Evolutionary conservation across 1,140 invertebrate genomes (phyloP), one percentile per base, ranked within the genome.

Genomic region (Panonychus citri): DNA sequence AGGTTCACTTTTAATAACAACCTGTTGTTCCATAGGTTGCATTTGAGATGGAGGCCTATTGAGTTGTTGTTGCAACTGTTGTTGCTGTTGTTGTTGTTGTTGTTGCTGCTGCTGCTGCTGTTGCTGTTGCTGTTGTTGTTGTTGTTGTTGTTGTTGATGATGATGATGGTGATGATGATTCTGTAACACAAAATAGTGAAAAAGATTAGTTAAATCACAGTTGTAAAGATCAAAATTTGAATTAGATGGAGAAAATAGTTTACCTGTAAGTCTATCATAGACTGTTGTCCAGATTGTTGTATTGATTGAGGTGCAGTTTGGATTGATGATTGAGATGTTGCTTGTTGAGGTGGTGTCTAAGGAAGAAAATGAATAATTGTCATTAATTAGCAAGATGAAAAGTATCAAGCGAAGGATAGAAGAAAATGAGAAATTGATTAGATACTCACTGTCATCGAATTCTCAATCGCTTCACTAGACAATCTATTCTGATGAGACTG

Each of bases 141-240:
- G 54, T 25, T 28, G 54, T 42, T 24, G 42, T 25, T 3, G 59
- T 30, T 21, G 53, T 57, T 28, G 50, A 39, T 13, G 59, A 59
- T n/a, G 15, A 17, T 13, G 15, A 52, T 27, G 21, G 48, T 52
- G 58, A 25, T 34, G 55, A 46, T 10, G 58, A 40, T 26, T 53
- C 17, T 27, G 49, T 37, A n/a, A n/a, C 15, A 46, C 8, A n/a
- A 46, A 34, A 34, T 7, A 34, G 5, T 12, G 30, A 34, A 34
- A 34, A 34, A 7, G 12, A 34, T 7, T 34, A n/a, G 30, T 34
- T 34, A 34, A 34, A 12, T 34, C 5, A 34, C 5, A 34, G 12
- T 34, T 12, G 5, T 7, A 34, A 34, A 5, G 5, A 12, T 5
- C 4, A 34, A 4, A 34, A 34, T 5, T 34, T 34, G 12, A 34